Conservation (phyloP, 2,888 invertebrate species). For the Neoascia interrupta region DNA sequence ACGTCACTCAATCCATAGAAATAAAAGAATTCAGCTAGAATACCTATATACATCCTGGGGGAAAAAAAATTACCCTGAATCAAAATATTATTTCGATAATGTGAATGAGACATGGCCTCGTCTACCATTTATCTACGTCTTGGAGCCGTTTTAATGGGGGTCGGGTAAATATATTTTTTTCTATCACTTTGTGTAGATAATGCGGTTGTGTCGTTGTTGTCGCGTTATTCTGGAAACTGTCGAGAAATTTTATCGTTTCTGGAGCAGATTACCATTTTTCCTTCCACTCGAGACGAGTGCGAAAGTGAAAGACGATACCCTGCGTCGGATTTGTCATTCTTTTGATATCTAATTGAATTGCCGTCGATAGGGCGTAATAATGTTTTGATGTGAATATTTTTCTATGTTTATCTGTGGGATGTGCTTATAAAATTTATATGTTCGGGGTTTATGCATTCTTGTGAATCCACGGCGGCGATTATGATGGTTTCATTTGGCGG, state of each 20-base stretch:
- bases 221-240: no score
- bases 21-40: slow-evolving; percentile 4
- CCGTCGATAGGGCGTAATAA: slow-evolving; percentile 58
- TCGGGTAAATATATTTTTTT: slow-evolving; percentile 30
- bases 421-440: slow-evolving; percentile 31
- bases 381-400: slow-evolving; percentile 46
- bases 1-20: slow-evolving; percentile 26
- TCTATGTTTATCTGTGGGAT: slow-evolving; percentile 6
- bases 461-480: slow-evolving; percentile 21
- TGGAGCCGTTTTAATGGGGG: slow-evolving; percentile 35
- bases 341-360: slow-evolving; percentile 63
- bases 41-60: background rate
- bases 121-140: slow-evolving; percentile 44
- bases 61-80: slow-evolving; percentile 18
- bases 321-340: slow-evolving; percentile 56
- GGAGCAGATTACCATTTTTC: no score
- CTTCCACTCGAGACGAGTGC: no score
- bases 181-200: background rate
- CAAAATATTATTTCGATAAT: slow-evolving; percentile 37
- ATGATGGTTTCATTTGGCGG: slow-evolving; percentile 17
- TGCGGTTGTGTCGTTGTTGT: no score
- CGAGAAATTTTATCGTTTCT: no score
- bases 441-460: slow-evolving; percentile 40
- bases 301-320: no score
- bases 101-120: slow-evolving; percentile 39